phyloP scores from a whole-genome alignment of 2,113 vertebrate species.

The Chaetorhynchus papuensis region DNA sequence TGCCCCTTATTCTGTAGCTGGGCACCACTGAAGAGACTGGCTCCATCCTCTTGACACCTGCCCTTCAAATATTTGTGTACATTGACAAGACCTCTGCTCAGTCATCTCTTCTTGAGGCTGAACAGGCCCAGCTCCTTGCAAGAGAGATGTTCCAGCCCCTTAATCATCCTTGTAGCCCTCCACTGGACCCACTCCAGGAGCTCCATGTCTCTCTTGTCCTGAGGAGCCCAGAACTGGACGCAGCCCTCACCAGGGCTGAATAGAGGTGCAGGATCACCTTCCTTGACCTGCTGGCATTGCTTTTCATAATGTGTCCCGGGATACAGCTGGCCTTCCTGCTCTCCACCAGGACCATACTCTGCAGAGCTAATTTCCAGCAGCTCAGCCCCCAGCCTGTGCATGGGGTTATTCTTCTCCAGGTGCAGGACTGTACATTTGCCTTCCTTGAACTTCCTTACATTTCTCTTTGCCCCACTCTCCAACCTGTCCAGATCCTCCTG shows the following conservation, averaged over 20 bases:
- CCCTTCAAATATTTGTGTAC: background rate
- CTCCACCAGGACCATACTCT: background rate
- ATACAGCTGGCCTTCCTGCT: background rate
- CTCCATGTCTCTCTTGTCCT: background rate
- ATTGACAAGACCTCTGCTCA: background rate
- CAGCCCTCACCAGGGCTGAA: background rate
- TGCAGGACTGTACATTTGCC: background rate
- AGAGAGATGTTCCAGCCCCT: background rate
- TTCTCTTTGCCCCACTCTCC: background rate
- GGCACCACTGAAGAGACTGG: background rate
- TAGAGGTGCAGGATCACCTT: background rate
- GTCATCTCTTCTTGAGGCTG: background rate
- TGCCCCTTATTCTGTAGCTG: background rate
- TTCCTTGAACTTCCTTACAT: background rate
- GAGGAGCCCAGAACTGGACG: background rate
- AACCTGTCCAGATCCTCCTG: background rate
- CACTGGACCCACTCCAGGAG: fast-evolving
- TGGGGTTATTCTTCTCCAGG: background rate
- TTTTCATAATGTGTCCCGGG: background rate
- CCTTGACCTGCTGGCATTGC: fast-evolving
- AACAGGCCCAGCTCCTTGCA: background rate
- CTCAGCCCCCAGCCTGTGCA: background rate
- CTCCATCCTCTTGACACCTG: background rate
- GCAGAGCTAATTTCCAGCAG: background rate
- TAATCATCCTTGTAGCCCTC: background rate